Percentiles rank a stretch among this genome's conserved stretches.
These are phyloP conservation scores for Gnathonemus echidnorhynchus DNA, from an alignment of 2,113 vertebrate genomes.

Conservation along the genomic window DNA sequence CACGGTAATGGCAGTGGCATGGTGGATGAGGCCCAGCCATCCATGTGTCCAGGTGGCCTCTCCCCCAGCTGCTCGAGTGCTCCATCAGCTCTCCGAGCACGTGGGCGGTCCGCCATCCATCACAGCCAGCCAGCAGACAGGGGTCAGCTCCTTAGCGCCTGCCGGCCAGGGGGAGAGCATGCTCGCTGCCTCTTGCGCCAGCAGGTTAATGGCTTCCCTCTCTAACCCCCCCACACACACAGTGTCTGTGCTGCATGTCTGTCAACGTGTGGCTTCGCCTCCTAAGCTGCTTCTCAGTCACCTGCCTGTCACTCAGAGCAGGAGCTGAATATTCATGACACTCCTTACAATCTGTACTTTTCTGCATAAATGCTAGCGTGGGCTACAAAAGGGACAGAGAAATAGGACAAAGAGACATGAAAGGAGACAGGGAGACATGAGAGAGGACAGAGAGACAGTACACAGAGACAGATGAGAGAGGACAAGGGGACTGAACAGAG, in stretches of 20 bases:
- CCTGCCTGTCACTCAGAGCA: constrained; percentile 31
- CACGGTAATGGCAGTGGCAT: neutral
- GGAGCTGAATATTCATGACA: constrained; percentile 51
- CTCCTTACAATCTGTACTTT: constrained; percentile 46
- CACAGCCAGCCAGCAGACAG: constrained; percentile 35
- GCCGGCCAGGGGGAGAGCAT: constrained; percentile 25
- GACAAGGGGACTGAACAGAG: neutral
- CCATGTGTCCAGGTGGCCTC: constrained; percentile 23
- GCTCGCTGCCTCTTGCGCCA: constrained; percentile 9
- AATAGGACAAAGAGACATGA: neutral
- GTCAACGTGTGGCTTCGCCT: constrained; percentile 26
- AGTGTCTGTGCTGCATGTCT: neutral
- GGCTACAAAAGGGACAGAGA: neutral
- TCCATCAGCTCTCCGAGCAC: constrained; percentile 41
- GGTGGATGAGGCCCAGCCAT: constrained; percentile 3
- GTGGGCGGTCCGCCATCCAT: constrained; percentile 43
- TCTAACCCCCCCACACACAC: constrained; percentile 5
- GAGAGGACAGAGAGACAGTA: neutral
- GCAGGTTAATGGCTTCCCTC: constrained; percentile 45
- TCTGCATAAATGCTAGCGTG: constrained; percentile 41
- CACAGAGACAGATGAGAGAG: neutral
- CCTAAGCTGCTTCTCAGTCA: neutral
- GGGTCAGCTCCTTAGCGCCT: constrained; percentile 36
- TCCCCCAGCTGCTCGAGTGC: constrained; percentile 38
- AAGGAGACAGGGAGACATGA: neutral